Conservation (phyloP, 2,888 invertebrate species). For the Drosophila barbarae region DNA sequence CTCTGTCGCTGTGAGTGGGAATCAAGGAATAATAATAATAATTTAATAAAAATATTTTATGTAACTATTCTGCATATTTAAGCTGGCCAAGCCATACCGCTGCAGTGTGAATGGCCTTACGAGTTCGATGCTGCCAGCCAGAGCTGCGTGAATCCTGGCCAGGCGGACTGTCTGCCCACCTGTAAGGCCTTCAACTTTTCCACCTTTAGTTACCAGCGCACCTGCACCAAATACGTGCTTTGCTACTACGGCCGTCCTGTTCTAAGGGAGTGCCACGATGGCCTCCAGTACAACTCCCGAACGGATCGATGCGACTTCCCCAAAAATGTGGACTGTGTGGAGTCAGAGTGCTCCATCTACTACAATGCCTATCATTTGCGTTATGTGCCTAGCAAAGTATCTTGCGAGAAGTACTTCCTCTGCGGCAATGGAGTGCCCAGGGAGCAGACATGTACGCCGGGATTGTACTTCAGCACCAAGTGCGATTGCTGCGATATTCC, state of each 20-base stretch:
- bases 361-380: constrained; percentile 61
- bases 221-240: constrained; percentile 75
- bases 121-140: constrained; percentile 58
- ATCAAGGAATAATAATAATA: not conserved
- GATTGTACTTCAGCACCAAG: constrained; percentile 64
- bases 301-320: constrained; percentile 77
- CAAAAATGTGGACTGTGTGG: constrained; percentile 74
- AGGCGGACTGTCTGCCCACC: constrained; percentile 48
- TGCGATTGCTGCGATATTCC: constrained; percentile 72
- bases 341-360: constrained; percentile 67
- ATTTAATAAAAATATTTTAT: too few relatives aligned
- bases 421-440: constrained; percentile 68
- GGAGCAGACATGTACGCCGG: constrained; percentile 57
- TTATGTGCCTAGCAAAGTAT: constrained; percentile 65
- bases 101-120: constrained; percentile 55
- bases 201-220: constrained; percentile 68
- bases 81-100: constrained; percentile 49
- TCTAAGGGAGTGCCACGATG: constrained; percentile 70
- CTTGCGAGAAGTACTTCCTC: constrained; percentile 71
- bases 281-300: constrained; percentile 71
- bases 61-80: not conserved
- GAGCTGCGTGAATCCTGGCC: constrained; percentile 38
- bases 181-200: constrained; percentile 44
- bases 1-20: constrained; percentile 59
- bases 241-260: constrained; percentile 69